These are phyloP conservation scores for Pegea sp. DNA, from an alignment of 23 tunicate genomes.

Conservation along the genomic window DNA sequence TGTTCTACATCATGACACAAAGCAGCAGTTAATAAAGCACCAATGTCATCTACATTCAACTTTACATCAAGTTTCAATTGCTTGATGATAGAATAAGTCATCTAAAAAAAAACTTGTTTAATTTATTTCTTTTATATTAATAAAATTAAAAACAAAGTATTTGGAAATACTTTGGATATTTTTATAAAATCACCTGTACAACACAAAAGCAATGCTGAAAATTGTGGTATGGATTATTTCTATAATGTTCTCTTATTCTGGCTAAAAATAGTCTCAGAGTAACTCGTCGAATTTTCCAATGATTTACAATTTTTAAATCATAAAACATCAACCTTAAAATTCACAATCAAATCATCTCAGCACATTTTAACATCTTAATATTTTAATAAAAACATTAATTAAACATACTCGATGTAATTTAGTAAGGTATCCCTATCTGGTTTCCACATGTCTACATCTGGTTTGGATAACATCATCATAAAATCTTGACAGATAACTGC, in stretches of 20 bases:
- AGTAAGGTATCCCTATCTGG: too few species aligned
- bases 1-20: slow-evolving; percentile 93
- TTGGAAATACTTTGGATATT: neutral
- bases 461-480: too few species aligned
- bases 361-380: too few species aligned
- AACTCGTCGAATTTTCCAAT: slow-evolving; percentile 65
- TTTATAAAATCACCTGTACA: slow-evolving; percentile 40
- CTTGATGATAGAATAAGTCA: slow-evolving; percentile 82
- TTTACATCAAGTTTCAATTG: slow-evolving; percentile 24
- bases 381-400: too few species aligned
- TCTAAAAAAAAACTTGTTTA: slow-evolving; percentile 15
- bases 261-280: slow-evolving; percentile 60
- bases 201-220: slow-evolving; percentile 91
- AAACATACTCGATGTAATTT: too few species aligned
- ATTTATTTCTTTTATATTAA: neutral
- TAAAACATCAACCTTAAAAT: slow-evolving; percentile 93
- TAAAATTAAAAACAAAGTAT: neutral
- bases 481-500: too few species aligned
- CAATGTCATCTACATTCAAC: slow-evolving; percentile 42
- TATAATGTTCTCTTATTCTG: slow-evolving; percentile 70
- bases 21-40: slow-evolving; percentile 65
- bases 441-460: too few species aligned
- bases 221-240: slow-evolving; percentile 94
- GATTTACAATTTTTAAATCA: slow-evolving; percentile 47
- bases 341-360: too few species aligned